Percentiles rank a stretch among this genome's conserved stretches.
phyloP scores from a whole-genome alignment of 1,140 invertebrate genomes.

The Battus philenor region DNA sequence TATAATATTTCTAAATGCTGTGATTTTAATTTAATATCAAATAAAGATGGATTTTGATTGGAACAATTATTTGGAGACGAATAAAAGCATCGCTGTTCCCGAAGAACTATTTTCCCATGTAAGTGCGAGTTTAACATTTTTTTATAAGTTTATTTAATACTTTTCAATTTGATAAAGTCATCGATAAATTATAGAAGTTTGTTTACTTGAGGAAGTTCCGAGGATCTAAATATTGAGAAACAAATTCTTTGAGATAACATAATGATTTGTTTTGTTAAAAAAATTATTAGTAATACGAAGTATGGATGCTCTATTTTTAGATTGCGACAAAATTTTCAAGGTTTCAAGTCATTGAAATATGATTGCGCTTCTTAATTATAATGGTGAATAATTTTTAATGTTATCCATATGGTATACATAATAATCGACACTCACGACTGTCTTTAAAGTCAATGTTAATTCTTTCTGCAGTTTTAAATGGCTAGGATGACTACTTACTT shows the following conservation, averaged over 20 bases:
- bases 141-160: constrained; percentile 11
- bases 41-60: constrained; percentile 56
- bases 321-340: constrained; percentile 19
- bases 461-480: background rate
- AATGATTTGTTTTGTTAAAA: constrained; percentile 4
- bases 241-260: constrained; percentile 4
- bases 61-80: constrained; percentile 63
- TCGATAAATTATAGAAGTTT: constrained; percentile 4
- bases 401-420: constrained; percentile 12
- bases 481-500: background rate
- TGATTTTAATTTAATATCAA: constrained; percentile 19
- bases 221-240: background rate
- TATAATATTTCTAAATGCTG: constrained; percentile 23
- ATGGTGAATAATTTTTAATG: background rate
- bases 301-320: constrained; percentile 31
- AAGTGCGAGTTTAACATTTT: constrained; percentile 33
- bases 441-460: background rate
- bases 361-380: constrained; percentile 10
- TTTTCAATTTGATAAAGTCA: constrained; percentile 14
- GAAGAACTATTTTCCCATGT: constrained; percentile 72
- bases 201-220: background rate
- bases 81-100: constrained; percentile 55
- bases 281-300: constrained; percentile 19
- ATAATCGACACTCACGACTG: background rate
- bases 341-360: constrained; percentile 14